Base-by-base conservation (phyloP, 2,797 vertebrate species). In the Bovichtus diacanthus region DNA sequence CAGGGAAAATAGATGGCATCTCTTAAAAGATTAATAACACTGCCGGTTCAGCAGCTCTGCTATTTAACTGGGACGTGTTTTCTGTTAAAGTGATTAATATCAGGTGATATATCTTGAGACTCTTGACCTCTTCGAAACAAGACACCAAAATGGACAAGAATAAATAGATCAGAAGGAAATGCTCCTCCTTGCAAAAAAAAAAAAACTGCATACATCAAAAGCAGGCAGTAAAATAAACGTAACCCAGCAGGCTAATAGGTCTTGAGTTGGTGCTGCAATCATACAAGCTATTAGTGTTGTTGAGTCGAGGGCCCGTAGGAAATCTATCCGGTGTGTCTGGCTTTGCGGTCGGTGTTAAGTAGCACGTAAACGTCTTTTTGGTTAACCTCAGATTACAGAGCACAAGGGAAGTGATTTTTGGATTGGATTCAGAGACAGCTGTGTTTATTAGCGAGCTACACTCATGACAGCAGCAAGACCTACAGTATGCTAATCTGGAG, bases 381-480 rank as follows among this genome's bases (percentile, higher is more conserved):
- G 87, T 92, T 91, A 89, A 90, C 90, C 90, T 91, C 90, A 87
- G 86, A 90, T 89, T 89, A 87, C 84, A 82, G 88, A 82, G 85
- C 23, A 15, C 75, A 38, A 7, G 67, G 71, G 77, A 81, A 78
- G 76, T 70, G 84, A 88, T 83, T 76, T 70, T 83, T 86, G 87
- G 90, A 88, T 54, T 39, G 0, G 18, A 59, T 70, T 81, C 79
- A 59, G 66, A 71, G 73, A 65, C 85, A 84, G 83, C 89, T 87
- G 70, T 85, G 85, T 90, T 88, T 88, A 83, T 86, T 80, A 81
- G 79, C 27, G 64, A 58, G 79, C 62, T 53, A 6, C 64, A 21
- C 49, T 71, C 75, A 53, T 50, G 77, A 85, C 76, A 73, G 81
- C 74, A 56, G 61, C 10, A 10, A 43, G 54, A 47, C 73, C 72